Conservation (phyloP, 2,888 invertebrate genomes). For the Steinernema carpocapsae region DNA sequence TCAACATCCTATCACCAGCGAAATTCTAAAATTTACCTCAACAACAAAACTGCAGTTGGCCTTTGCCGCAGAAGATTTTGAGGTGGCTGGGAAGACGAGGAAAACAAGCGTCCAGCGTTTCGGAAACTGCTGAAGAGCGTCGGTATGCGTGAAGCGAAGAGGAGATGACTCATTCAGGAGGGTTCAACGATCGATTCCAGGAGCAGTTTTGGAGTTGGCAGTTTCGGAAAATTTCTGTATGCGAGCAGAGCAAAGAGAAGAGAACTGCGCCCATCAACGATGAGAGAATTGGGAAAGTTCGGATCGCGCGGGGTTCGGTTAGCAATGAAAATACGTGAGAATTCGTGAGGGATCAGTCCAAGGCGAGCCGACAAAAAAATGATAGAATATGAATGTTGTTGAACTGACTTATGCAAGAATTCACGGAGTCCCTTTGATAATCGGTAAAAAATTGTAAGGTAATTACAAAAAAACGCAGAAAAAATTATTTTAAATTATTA, state of each 20-base stretch:
- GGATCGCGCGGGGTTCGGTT: neutral
- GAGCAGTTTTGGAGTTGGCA: neutral
- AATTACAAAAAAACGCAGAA: too few relatives aligned
- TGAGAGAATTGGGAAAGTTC: neutral
- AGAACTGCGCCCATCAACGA: neutral
- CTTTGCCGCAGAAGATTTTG: neutral
- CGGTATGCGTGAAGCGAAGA: neutral
- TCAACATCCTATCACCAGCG: neutral
- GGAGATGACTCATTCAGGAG: conserved; percentile 23
- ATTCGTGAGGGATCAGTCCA: neutral
- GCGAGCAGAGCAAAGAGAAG: too few relatives aligned
- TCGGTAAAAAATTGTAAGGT: too few relatives aligned
- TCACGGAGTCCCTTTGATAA: too few relatives aligned
- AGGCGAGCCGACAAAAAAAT: too few relatives aligned
- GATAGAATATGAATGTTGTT: too few relatives aligned
- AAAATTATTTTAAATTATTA: too few relatives aligned
- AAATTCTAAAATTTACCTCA: conserved; percentile 11
- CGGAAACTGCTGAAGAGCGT: neutral
- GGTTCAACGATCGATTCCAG: neutral
- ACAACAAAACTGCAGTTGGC: conserved; percentile 14
- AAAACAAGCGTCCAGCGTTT: neutral
- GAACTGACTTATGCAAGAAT: too few relatives aligned
- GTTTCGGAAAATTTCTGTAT: too few relatives aligned
- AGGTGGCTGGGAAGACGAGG: neutral
- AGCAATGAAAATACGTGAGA: neutral